These are phyloP conservation scores for Holacanthus passer DNA, from an alignment of 2,113 vertebrate genomes.

Conservation along the genomic window DNA sequence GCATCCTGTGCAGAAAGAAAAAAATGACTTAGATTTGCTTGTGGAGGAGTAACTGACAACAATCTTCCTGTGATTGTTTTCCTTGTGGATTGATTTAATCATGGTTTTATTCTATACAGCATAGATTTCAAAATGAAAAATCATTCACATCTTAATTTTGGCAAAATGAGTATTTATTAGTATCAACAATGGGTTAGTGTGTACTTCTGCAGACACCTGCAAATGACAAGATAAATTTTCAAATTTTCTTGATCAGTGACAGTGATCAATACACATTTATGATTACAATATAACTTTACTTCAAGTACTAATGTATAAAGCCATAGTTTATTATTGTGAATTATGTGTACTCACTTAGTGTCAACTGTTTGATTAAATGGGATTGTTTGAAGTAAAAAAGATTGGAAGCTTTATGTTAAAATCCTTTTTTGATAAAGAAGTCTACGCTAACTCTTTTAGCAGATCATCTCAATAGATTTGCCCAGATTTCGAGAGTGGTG, in stretches of 20 bases:
- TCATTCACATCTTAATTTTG: not conserved
- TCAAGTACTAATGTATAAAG: no score
- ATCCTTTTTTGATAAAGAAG: no score
- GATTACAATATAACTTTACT: not conserved
- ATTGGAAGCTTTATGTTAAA: not conserved
- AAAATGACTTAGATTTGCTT: not conserved
- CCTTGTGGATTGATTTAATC: not conserved
- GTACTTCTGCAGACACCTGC: not conserved
- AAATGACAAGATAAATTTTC: not conserved
- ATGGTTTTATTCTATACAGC: not conserved
- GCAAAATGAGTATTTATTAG: not conserved
- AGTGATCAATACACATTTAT: not conserved
- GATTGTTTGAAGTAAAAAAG: not conserved
- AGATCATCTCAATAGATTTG: no score
- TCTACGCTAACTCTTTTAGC: no score
- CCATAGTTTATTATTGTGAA: not conserved
- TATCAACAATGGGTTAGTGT: not conserved
- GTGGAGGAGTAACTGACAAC: not conserved
- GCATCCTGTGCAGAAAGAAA: constrained; percentile 87
- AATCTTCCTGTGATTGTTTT: not conserved
- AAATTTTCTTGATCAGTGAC: not conserved
- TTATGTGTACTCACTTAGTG: no score
- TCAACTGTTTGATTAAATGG: not conserved
- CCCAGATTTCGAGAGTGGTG: not conserved
- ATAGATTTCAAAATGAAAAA: not conserved